Evolutionary conservation across 1,140 invertebrate species (phyloP), one percentile per base, ranked within the genome.

Genomic region (Apocrypta bakeri): DNA sequence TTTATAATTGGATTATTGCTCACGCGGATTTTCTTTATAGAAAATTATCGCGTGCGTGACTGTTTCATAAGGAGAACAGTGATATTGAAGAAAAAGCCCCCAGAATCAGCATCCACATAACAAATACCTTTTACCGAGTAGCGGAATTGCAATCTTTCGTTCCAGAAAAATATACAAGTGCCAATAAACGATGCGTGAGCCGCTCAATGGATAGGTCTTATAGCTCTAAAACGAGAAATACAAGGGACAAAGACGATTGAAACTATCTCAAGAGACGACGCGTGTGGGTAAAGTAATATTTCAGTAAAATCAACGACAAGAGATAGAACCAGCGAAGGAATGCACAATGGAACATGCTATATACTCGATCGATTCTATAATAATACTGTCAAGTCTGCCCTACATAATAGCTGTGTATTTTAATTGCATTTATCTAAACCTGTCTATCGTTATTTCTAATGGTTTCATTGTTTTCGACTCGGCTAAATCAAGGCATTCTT

Each of bases 1-100:
- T 27, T 2, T 37, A 37, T 81, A 66, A 81, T 74, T 64, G 27
- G 56, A 33, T 74, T 33, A 74, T 81, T 74, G 79, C 72, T 74
- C 63, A 2, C 63, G 2, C 24, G 25, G 12, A 9, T 66, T 68
- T 68, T 29, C 25, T 31, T 68, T n/a, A n/a, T n/a, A n/a, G n/a
- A n/a, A n/a, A n/a, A n/a, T n/a, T n/a, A n/a, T n/a, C n/a, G n/a
- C n/a, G n/a, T n/a, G n/a, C n/a, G n/a, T n/a, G n/a, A n/a, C n/a
- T n/a, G n/a, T n/a, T n/a, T n/a, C 14, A 14, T 9, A 6, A 9
- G 14, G 24, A 24, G 25, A 31, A 25, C 8, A 4, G 17, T 56
- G 14, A 1, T 1, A 17, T 2, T 17, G 61, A 25, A 9, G 8
- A 66, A 66, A 27, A 66, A 66, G 63, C 63, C n/a, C 27, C 63